phyloP scores from a whole-genome alignment of 1,140 invertebrate genomes.

The Drosophila sp. region DNA sequence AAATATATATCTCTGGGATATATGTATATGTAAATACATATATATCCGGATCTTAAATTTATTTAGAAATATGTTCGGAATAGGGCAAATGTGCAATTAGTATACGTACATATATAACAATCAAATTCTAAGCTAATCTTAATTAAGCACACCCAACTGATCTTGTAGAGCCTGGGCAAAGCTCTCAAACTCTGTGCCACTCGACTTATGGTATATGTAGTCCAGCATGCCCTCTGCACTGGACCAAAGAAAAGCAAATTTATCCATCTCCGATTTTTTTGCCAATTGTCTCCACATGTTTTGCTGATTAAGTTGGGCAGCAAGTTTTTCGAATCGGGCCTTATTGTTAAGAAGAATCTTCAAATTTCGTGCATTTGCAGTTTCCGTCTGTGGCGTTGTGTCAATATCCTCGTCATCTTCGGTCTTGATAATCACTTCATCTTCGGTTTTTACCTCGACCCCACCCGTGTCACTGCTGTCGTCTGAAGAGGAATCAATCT shows the following conservation, averaged over 20 bases:
- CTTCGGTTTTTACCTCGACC: slow-evolving; percentile 30
- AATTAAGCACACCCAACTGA: slow-evolving; percentile 33
- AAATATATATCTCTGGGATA: background rate
- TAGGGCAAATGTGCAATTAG: background rate
- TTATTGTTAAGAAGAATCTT: slow-evolving; percentile 40
- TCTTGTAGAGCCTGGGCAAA: slow-evolving; percentile 43
- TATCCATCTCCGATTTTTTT: slow-evolving; percentile 34
- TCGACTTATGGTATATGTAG: slow-evolving; percentile 53
- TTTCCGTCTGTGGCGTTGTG: background rate
- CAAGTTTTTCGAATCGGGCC: slow-evolving; percentile 33
- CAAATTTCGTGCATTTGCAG: slow-evolving; percentile 24
- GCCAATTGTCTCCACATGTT: slow-evolving; percentile 66
- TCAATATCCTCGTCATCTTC: slow-evolving; percentile 42
- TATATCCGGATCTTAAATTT: background rate
- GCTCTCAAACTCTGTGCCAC: slow-evolving; percentile 32
- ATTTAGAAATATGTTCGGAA: background rate
- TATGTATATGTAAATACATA: background rate
- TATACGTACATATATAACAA: background rate
- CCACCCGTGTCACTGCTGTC: slow-evolving; percentile 62
- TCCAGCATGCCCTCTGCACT: slow-evolving; percentile 61
- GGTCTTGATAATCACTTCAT: slow-evolving; percentile 42
- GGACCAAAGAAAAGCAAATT: slow-evolving; percentile 57
- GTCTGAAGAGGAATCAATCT: slow-evolving; percentile 61
- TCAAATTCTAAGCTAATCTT: slow-evolving; percentile 18
- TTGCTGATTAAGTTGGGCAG: slow-evolving; percentile 38